These are phyloP conservation scores for Sarcophaga bullata DNA, from an alignment of 1,140 invertebrate genomes.

Conservation along the genomic window DNA sequence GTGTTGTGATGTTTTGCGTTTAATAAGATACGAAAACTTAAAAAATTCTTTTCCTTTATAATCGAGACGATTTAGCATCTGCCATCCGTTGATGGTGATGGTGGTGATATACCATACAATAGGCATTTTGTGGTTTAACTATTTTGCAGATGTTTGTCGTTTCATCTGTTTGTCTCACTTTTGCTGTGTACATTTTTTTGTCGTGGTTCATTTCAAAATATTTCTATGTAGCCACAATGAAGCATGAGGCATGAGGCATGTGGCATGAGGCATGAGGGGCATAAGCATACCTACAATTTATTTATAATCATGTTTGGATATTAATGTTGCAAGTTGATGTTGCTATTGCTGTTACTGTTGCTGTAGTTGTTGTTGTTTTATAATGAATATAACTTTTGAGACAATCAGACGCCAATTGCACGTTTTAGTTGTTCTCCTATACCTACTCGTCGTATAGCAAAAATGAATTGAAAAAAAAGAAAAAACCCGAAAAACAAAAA, in stretches of 20 bases:
- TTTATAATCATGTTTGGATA: not conserved
- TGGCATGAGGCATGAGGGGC: too few relatives aligned
- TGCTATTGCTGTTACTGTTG: too few relatives aligned
- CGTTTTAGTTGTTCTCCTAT: constrained; percentile 26
- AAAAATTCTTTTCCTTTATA: too few relatives aligned
- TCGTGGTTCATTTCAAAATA: too few relatives aligned
- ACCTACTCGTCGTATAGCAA: not conserved
- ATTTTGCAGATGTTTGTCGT: constrained; percentile 15
- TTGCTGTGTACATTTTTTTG: too few relatives aligned
- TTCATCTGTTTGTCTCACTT: too few relatives aligned
- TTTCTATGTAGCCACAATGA: too few relatives aligned
- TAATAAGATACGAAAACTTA: too few relatives aligned
- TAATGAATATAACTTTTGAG: constrained; percentile 39
- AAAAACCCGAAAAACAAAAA: not conserved
- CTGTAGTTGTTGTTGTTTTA: constrained; percentile 14
- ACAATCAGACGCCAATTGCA: constrained; percentile 40
- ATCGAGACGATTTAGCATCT: too few relatives aligned
- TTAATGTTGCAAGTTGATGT: not conserved
- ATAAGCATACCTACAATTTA: not conserved
- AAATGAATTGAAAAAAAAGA: not conserved
- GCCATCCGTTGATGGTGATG: too few relatives aligned
- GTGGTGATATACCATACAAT: not conserved
- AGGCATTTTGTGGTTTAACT: not conserved
- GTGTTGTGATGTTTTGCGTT: too few relatives aligned
- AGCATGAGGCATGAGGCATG: too few relatives aligned